A percentile compares a stretch with the other conserved stretches of the same genome.
phyloP scores from a whole-genome alignment of 2,888 invertebrate species.

The Drosophila longiperda region DNA sequence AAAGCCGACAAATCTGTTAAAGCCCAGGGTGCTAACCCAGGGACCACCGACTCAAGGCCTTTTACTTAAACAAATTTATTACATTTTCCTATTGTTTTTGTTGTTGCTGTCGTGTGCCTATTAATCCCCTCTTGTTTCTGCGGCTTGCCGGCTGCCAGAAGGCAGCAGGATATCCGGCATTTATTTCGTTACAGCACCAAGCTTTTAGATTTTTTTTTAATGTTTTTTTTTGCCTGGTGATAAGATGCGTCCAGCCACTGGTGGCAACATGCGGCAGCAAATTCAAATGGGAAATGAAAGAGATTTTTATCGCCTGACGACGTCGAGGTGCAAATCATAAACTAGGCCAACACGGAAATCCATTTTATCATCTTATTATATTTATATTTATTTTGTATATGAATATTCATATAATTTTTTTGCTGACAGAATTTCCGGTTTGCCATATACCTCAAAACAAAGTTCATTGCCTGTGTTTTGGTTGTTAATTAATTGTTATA shows the following conservation, averaged over 20 bases:
- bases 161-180: constrained; percentile 67
- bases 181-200: constrained; percentile 57
- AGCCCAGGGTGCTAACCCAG: constrained; percentile 32
- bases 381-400: constrained; percentile 34
- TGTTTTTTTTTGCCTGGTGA: constrained; percentile 36
- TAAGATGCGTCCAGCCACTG: constrained; percentile 49
- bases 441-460: neutral
- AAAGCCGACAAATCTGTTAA: constrained; percentile 68
- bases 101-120: constrained; percentile 33
- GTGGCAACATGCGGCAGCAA: constrained; percentile 54
- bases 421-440: neutral
- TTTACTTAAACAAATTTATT: constrained; percentile 24
- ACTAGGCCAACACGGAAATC: constrained; percentile 65
- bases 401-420: neutral
- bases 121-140: constrained; percentile 51
- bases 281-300: constrained; percentile 79
- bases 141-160: constrained; percentile 19
- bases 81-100: constrained; percentile 17
- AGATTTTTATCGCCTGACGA: constrained; percentile 75
- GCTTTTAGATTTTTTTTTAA: constrained; percentile 33
- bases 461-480: neutral
- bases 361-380: constrained; percentile 76
- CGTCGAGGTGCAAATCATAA: constrained; percentile 36
- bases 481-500: too few species aligned
- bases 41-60: constrained; percentile 32